Evolutionary conservation across 2,888 invertebrate genomes (phyloP).

Genomic region (Euzophera pinguis): DNA sequence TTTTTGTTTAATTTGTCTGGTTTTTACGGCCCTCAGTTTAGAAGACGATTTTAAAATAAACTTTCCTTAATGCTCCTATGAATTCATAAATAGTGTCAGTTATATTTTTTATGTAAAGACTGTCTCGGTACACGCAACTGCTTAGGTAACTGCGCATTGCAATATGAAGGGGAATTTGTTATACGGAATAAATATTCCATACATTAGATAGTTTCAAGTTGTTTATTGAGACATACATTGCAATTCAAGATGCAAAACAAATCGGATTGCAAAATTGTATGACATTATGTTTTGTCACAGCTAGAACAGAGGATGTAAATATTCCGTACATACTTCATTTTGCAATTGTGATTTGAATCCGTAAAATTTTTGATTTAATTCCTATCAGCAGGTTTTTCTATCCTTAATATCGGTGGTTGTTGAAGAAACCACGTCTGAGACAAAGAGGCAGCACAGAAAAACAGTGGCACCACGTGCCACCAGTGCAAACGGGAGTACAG

Average conservation of each 20-base stretch:
- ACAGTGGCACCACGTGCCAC: no score
- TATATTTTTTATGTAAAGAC: neutral
- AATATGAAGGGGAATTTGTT: neutral
- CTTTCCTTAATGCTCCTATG: no score
- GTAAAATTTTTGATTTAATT: no score
- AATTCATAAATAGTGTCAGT: neutral
- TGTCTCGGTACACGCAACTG: slow-evolving; percentile 1
- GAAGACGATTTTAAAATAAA: no score
- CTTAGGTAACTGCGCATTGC: neutral
- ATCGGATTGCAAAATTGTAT: slow-evolving; percentile 6
- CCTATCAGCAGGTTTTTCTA: no score
- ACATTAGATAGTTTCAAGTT: slow-evolving; percentile 13
- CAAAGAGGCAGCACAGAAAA: no score
- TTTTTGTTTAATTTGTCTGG: no score
- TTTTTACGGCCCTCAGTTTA: no score
- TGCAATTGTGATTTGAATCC: no score
- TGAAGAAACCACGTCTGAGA: no score
- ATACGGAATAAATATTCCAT: slow-evolving; percentile 10
- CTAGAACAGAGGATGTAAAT: neutral
- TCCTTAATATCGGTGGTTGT: no score
- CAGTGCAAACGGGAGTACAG: no score
- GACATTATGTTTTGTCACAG: slow-evolving; percentile 8
- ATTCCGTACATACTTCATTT: neutral
- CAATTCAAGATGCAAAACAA: slow-evolving; percentile 8
- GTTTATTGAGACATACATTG: slow-evolving; percentile 9